A percentile compares a stretch with the other conserved stretches of the same genome.
Evolutionary conservation across 2,797 vertebrate species (phyloP).

Genomic region (Sebastes flavidus): DNA sequence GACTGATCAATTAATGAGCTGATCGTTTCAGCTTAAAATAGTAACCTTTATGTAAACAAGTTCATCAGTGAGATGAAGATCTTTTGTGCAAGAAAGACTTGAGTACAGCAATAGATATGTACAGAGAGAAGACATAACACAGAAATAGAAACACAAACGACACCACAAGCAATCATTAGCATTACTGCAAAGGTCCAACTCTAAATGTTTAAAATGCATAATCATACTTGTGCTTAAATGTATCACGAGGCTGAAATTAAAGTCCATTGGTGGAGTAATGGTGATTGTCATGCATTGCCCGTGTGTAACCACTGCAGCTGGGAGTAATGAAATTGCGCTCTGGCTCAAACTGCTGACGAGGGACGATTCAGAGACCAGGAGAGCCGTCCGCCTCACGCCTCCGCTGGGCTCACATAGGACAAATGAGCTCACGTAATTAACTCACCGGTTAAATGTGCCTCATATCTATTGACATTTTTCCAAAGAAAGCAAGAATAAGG

Average conservation of each 20-base stretch:
- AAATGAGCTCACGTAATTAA: slow-evolving; percentile 65
- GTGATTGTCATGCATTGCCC: slow-evolving; percentile 40
- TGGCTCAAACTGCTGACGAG: slow-evolving; percentile 62
- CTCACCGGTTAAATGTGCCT: slow-evolving; percentile 36
- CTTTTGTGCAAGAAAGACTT: not conserved
- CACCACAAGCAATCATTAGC: too few relatives aligned
- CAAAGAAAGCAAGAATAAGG: slow-evolving; percentile 39
- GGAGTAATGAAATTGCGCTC: slow-evolving; percentile 51
- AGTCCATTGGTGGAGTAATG: slow-evolving; percentile 13
- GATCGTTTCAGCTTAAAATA: not conserved
- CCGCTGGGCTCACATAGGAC: slow-evolving; percentile 3
- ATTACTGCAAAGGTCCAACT: not conserved
- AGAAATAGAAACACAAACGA: not conserved
- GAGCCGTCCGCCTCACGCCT: slow-evolving; percentile 8
- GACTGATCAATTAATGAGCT: too few relatives aligned
- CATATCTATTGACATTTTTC: slow-evolving; percentile 49
- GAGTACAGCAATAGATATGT: not conserved
- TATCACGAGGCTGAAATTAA: not conserved
- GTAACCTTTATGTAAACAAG: not conserved
- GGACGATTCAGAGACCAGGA: slow-evolving; percentile 40
- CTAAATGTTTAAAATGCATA: not conserved
- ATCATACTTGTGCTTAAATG: not conserved
- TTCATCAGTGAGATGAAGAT: not conserved
- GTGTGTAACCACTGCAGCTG: slow-evolving; percentile 38
- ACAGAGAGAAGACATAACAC: not conserved